phyloP scores from a whole-genome alignment of 2,888 invertebrate species.

The Epistrophella euchroma region DNA sequence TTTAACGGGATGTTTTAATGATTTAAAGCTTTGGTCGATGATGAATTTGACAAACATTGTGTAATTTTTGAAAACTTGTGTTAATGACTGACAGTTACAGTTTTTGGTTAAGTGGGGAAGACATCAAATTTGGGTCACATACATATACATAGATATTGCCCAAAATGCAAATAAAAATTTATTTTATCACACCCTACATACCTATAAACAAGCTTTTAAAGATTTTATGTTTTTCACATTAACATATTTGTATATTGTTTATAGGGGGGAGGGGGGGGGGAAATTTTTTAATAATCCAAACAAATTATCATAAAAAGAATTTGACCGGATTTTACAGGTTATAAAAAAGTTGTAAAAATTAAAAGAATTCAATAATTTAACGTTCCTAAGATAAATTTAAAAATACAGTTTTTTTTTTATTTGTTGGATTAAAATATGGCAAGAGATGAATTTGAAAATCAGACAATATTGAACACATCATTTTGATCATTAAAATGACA shows the following conservation, averaged over 20 bases:
- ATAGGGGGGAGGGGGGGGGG: too few relatives aligned
- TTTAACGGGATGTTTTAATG: neutral
- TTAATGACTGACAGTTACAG: conserved; percentile 25
- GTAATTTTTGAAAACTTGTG: conserved; percentile 23
- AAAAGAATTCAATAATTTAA: neutral
- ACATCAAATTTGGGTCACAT: neutral
- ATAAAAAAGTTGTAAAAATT: neutral
- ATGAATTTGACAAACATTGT: conserved; percentile 26
- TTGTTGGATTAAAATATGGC: neutral
- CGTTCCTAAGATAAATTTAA: neutral
- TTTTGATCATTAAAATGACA: too few relatives aligned
- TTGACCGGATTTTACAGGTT: neutral
- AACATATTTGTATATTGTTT: neutral
- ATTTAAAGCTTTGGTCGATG: conserved; percentile 1
- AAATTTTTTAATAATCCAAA: neutral
- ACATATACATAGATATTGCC: neutral
- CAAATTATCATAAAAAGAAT: neutral
- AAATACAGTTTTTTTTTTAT: too few relatives aligned
- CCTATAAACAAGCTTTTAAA: conserved; percentile 19
- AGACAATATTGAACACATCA: too few relatives aligned
- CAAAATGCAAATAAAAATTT: neutral
- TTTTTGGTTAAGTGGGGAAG: conserved; percentile 15
- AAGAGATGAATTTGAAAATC: neutral
- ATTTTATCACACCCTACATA: neutral
- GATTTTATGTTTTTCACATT: neutral